Conservation (phyloP, 2,797 vertebrate species). For the Sebastes steindachneri region DNA sequence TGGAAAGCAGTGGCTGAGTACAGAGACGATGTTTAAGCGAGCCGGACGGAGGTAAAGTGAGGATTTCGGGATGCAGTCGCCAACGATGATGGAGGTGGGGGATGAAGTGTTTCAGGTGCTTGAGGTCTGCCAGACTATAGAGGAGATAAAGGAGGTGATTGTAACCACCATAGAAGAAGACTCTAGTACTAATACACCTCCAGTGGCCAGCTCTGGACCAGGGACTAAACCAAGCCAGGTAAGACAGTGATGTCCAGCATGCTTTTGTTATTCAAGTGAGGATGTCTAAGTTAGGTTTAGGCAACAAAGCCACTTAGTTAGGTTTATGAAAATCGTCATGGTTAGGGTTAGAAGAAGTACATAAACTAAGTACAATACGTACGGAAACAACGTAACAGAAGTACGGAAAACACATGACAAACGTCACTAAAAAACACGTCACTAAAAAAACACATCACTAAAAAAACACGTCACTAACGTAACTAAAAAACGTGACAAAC, state of each 20-base stretch:
- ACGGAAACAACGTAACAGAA: no score
- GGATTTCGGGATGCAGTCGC: constrained; percentile 24
- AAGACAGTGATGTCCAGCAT: not conserved
- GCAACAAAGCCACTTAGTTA: no score
- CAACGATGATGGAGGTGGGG: constrained; percentile 43
- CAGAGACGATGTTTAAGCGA: constrained; percentile 1
- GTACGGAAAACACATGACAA: no score
- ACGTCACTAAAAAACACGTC: no score
- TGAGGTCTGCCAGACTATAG: constrained; percentile 43
- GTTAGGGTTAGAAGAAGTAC: no score
- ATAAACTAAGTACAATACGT: no score
- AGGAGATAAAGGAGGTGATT: constrained; percentile 58
- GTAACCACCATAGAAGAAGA: constrained; percentile 57
- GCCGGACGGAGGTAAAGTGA: constrained; percentile 23
- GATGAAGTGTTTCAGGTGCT: constrained; percentile 65
- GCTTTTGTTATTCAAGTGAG: not conserved
- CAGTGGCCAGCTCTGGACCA: constrained; percentile 27
- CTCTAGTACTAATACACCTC: constrained; percentile 23
- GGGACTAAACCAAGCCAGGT: constrained; percentile 68
- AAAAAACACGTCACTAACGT: no score
- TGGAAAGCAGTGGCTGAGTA: constrained; percentile 14
- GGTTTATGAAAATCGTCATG: no score
- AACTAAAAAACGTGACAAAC: no score
- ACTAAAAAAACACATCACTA: no score
- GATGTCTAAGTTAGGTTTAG: not conserved